Percentiles rank a stretch among this genome's conserved stretches.
Conservation (phyloP, 2,113 vertebrate genomes). For the Corythoichthys haematopterus region DNA sequence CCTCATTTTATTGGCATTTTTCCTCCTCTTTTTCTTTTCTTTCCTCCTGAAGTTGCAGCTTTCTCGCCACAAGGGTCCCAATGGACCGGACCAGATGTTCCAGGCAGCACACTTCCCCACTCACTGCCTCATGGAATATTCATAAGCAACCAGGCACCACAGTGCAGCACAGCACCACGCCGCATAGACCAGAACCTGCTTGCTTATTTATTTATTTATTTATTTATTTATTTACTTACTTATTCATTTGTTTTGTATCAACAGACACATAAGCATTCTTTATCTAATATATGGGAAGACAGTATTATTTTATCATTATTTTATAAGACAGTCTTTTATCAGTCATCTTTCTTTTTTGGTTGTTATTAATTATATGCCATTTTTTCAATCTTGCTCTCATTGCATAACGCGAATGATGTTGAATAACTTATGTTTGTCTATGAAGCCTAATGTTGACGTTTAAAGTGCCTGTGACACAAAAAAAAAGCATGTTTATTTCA, state of each 20-base stretch:
- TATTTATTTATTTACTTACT: conserved; percentile 77
- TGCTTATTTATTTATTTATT: conserved; percentile 77
- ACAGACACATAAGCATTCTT: conserved; percentile 20
- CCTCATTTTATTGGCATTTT: conserved; percentile 67
- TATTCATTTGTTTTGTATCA: conserved; percentile 75
- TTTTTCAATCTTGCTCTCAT: conserved; percentile 24
- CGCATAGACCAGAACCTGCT: conserved; percentile 62
- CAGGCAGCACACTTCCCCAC: conserved; percentile 76
- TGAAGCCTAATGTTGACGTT: conserved; percentile 64
- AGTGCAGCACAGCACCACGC: conserved; percentile 53
- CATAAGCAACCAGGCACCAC: conserved; percentile 76
- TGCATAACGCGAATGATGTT: conserved; percentile 66
- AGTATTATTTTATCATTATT: too few relatives aligned
- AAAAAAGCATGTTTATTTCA: too few relatives aligned
- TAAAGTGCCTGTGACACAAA: conserved; percentile 23
- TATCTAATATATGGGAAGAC: conserved; percentile 20
- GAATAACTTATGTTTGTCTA: conserved; percentile 66
- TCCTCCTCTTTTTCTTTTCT: conserved; percentile 40
- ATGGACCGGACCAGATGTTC: conserved; percentile 79
- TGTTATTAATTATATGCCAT: conserved; percentile 1
- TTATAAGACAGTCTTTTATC: not conserved
- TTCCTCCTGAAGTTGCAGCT: conserved; percentile 73
- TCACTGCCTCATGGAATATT: conserved; percentile 80
- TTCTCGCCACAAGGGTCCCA: conserved; percentile 79
- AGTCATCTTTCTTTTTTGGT: conserved; percentile 10